These are phyloP conservation scores for Hemithea aestivaria DNA, from an alignment of 2,888 invertebrate species.

Conservation along the genomic window DNA sequence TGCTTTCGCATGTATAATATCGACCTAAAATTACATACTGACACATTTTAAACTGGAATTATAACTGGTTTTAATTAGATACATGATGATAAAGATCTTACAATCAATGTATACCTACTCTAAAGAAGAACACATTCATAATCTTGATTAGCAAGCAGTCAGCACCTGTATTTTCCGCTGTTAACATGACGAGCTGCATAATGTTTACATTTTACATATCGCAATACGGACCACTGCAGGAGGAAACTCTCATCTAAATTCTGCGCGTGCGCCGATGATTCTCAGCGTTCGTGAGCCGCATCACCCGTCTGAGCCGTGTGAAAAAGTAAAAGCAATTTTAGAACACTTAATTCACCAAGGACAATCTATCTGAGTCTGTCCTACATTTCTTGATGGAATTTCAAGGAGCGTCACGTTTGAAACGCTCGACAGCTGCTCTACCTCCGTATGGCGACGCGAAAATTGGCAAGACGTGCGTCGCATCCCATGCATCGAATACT, in stretches of 20 bases:
- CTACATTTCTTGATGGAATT: slow-evolving; percentile 13
- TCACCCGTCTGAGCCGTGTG: slow-evolving; percentile 67
- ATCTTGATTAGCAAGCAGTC: slow-evolving; percentile 53
- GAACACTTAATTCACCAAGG: slow-evolving; percentile 7
- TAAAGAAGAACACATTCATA: slow-evolving; percentile 51
- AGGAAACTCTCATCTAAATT: slow-evolving; percentile 75
- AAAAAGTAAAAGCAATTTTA: slow-evolving; percentile 51
- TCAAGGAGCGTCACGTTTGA: slow-evolving; percentile 23
- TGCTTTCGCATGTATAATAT: slow-evolving; percentile 71
- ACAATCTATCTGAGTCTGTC: slow-evolving; percentile 6
- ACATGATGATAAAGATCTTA: too few relatives aligned
- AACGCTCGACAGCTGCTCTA: slow-evolving; percentile 20
- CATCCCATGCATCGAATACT: slow-evolving; percentile 49
- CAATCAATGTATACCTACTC: too few relatives aligned
- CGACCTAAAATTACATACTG: slow-evolving; percentile 59
- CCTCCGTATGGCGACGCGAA: slow-evolving; percentile 41
- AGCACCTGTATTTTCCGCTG: slow-evolving; percentile 68
- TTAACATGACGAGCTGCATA: slow-evolving; percentile 68
- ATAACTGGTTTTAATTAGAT: too few relatives aligned
- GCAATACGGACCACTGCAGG: slow-evolving; percentile 50
- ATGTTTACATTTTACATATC: slow-evolving; percentile 74
- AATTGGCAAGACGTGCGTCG: slow-evolving; percentile 66
- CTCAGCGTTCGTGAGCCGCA: slow-evolving; percentile 65
- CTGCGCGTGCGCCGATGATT: slow-evolving; percentile 67
- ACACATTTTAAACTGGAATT: slow-evolving; percentile 48